Conservation (phyloP, 2,888 invertebrate species). For the Drosophila nr. medialis region DNA sequence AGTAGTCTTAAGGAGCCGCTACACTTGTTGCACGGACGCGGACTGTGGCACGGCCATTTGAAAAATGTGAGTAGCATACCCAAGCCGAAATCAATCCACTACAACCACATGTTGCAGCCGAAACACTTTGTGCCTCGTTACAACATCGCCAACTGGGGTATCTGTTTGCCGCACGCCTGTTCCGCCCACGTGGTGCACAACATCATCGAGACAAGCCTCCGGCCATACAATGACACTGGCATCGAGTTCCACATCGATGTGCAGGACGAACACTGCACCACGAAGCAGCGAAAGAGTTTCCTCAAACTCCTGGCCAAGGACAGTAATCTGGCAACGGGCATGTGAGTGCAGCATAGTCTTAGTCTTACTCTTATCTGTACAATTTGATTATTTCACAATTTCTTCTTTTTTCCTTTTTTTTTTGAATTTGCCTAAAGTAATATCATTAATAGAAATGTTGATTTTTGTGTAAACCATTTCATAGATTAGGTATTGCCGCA, state of each 20-base stretch:
- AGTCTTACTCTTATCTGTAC: too few relatives aligned
- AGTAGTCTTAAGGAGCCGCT: conserved; percentile 87
- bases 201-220: conserved; percentile 87
- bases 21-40: conserved; percentile 88
- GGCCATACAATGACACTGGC: conserved; percentile 87
- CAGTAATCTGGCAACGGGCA: conserved; percentile 85
- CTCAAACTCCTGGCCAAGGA: conserved; percentile 76
- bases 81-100: neutral
- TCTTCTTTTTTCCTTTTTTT: too few relatives aligned
- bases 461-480: neutral
- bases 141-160: conserved; percentile 89
- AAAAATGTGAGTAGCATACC: conserved; percentile 86
- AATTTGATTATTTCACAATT: neutral
- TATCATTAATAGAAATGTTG: neutral
- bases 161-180: conserved; percentile 89
- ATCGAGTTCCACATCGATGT: conserved; percentile 87
- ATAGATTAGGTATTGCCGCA: conserved; percentile 35
- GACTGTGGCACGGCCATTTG: conserved; percentile 87
- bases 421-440: neutral
- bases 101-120: conserved; percentile 85
- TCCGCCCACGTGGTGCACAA: conserved; percentile 86
- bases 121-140: conserved; percentile 90
- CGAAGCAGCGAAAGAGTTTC: conserved; percentile 83
- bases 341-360: conserved; percentile 82
- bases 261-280: conserved; percentile 87